Conservation (phyloP, 37 sponge, comb jelly and placozoan genomes). For the Theonella swinhoei region DNA sequence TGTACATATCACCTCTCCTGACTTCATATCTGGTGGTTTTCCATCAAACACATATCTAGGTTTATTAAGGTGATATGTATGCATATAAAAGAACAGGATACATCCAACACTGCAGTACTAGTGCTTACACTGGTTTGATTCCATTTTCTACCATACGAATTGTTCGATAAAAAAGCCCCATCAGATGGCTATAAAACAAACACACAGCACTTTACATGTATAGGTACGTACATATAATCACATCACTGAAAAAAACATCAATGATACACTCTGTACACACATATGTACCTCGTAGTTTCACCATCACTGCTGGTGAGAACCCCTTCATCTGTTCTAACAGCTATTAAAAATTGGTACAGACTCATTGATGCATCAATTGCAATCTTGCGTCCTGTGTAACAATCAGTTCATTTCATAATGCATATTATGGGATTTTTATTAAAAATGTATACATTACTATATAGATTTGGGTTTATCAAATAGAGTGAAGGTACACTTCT, state of each 20-base stretch:
- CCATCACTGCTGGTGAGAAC: conserved; percentile 86
- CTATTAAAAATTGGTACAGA: conserved; percentile 98
- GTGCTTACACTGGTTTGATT: conserved; percentile 93
- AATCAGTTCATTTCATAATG: no score
- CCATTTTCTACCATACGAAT: conserved; percentile 98
- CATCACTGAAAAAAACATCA: not conserved
- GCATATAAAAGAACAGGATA: not conserved
- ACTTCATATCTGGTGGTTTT: conserved; percentile 96
- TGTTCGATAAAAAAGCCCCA: conserved; percentile 97
- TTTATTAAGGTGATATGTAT: not conserved
- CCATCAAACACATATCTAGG: conserved; percentile 97
- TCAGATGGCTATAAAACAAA: conserved; percentile 71
- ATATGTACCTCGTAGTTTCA: conserved; percentile 86
- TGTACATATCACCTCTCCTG: conserved; percentile 90
- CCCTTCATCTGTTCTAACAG: conserved; percentile 89
- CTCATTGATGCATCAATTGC: conserved; percentile 99
- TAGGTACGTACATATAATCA: not conserved
- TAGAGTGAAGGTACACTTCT: no score
- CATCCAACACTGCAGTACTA: not conserved
- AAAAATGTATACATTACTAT: no score
- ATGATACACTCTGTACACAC: not conserved
- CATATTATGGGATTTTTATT: no score
- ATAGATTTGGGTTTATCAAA: no score
- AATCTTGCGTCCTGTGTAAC: conserved; percentile 86
- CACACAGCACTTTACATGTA: not conserved